Evolutionary conservation across 2,888 invertebrate species (phyloP).

Genomic region (Eupithecia exiguata): DNA sequence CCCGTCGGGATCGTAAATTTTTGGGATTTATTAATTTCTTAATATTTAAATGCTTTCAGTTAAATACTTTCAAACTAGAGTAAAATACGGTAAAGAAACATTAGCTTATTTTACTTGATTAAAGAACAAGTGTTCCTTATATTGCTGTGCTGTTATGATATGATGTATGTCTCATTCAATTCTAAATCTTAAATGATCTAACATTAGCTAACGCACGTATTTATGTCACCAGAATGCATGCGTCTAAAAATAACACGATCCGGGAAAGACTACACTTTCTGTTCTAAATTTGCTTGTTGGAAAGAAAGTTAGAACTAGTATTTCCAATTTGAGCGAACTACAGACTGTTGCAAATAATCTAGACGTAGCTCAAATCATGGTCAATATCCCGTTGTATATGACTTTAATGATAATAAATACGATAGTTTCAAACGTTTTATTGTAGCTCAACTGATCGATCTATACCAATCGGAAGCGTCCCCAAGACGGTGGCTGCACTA

Average conservation of each 20-base stretch:
- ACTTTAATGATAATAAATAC: too few species aligned
- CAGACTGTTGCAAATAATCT: neutral
- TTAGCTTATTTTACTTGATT: neutral
- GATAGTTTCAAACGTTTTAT: too few species aligned
- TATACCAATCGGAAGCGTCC: neutral
- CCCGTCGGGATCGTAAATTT: too few species aligned
- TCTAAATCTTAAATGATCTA: neutral
- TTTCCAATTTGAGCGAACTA: neutral
- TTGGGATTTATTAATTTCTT: too few species aligned
- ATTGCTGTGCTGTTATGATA: neutral
- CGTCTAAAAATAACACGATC: conserved; percentile 58
- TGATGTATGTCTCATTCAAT: neutral
- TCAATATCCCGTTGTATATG: too few species aligned
- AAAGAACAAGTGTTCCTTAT: neutral
- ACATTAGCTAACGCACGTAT: conserved; percentile 10
- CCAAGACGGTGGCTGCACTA: neutral
- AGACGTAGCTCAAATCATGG: neutral
- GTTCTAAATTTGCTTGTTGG: conserved; percentile 2
- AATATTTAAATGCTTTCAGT: too few species aligned
- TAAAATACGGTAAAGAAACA: neutral
- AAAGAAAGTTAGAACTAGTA: neutral
- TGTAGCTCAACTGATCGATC: neutral
- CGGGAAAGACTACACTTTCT: conserved; percentile 49
- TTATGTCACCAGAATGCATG: conserved; percentile 64
- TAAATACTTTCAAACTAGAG: too few species aligned